A percentile compares a stretch with the other conserved stretches of the same genome.
Conservation (phyloP, 2,113 vertebrate genomes). For the Azemiops feae region DNA sequence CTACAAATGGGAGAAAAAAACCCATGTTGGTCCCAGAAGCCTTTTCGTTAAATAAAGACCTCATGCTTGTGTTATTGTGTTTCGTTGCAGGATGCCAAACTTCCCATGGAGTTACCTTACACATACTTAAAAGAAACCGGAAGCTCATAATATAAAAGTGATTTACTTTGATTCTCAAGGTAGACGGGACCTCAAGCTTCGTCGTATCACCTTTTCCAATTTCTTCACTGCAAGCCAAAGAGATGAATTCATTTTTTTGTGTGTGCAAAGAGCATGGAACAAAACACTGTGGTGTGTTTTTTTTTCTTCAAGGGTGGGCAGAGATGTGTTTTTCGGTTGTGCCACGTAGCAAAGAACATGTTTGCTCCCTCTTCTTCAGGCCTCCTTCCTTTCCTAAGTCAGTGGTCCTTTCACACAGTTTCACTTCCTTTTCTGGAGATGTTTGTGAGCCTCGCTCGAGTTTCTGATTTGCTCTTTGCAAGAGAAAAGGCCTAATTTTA, state of each 20-base stretch:
- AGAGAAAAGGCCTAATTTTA: conserved; percentile 3
- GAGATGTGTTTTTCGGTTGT: background rate
- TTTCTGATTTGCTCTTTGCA: conserved; percentile 7
- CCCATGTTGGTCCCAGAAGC: background rate
- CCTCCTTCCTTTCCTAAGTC: conserved; percentile 16
- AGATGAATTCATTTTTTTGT: background rate
- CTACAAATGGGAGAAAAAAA: background rate
- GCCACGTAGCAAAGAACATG: background rate
- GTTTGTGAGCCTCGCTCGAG: background rate
- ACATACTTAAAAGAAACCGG: background rate
- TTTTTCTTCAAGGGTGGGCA: background rate
- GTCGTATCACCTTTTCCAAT: background rate
- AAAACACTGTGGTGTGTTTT: background rate
- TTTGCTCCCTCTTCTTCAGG: background rate
- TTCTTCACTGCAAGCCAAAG: background rate
- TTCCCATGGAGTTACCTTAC: background rate
- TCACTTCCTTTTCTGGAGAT: conserved; percentile 25
- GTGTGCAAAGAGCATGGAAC: no score
- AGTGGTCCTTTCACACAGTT: conserved; percentile 15
- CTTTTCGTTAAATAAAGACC: background rate
- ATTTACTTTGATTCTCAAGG: background rate
- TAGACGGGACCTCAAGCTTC: no score
- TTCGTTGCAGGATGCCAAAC: background rate
- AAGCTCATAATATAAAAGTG: background rate
- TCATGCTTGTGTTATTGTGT: background rate